Evolutionary conservation across 2,797 vertebrate genomes (phyloP), one percentile per base, ranked within the genome.

Genomic region (Enteromius radiatus): DNA sequence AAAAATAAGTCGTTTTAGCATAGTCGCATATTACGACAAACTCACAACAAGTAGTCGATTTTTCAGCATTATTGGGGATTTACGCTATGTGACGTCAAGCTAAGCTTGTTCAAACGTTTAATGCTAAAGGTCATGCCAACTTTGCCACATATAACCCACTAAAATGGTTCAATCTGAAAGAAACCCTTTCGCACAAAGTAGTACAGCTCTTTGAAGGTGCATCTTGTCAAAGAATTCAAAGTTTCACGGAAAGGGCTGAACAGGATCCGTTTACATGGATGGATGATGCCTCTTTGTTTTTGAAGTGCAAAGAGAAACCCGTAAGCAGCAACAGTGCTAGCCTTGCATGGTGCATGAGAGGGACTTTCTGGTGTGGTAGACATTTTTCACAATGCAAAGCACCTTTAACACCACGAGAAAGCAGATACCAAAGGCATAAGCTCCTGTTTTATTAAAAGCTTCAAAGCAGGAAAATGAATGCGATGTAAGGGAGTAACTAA

Each of bases 1-100:
- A 94, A 87, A 91, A 91, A 90, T 84, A 87, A 84, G 80, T 78
- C 81, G 49, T 76, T 83, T 91, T 85, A 92, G 79, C 81, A 85
- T 87, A 78, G 82, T 82, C 76, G 76, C 67, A 88, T 85, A 87
- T 68, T 76, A 88, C 21, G 79, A 82, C 85, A 91, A 91, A 88
- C 91, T 91, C 84, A 90, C 86, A 90, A 88, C 31, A 68, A 67
- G 86, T 84, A 86, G 84, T n/a, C 47, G 33, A n/a, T 74, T 36
- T 15, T 63, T 54, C 47, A 23, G 8, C 43, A 73, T 31, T n/a
- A 45, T 19, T 74, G 43, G 41, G 28, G 19, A 74, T 41, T 68
- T 4, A 76, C 33, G 3, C 56, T 63, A n/a, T 23, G 23, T 12
- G 45, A 73, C 31, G 6, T 76, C 61, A 52, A 43, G 14, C 38